These are phyloP conservation scores for Acanthosoma haemorrhoidale DNA, from an alignment of 2,888 invertebrate genomes.

Conservation along the genomic window DNA sequence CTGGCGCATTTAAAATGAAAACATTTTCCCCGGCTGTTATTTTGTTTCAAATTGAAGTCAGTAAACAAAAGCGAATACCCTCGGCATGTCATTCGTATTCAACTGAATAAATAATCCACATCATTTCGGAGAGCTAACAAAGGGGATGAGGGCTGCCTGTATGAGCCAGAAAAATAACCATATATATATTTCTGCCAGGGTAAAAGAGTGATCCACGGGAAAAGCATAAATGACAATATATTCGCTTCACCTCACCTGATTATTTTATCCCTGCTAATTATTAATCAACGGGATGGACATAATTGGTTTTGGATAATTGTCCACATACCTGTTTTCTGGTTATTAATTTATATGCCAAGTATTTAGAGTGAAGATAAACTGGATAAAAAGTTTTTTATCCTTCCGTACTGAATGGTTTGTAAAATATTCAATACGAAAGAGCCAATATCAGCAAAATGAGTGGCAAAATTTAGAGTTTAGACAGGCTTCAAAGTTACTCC, in stretches of 20 bases:
- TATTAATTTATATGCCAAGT: not conserved
- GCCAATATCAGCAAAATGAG: too few relatives aligned
- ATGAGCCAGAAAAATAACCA: slow-evolving; percentile 1
- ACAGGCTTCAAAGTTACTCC: too few relatives aligned
- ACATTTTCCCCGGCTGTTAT: slow-evolving; percentile 14
- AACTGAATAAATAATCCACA: slow-evolving; percentile 27
- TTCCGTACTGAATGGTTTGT: not conserved
- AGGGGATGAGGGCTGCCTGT: slow-evolving; percentile 14
- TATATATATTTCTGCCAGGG: not conserved
- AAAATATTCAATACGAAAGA: too few relatives aligned
- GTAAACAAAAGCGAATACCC: slow-evolving; percentile 22
- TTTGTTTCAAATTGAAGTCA: slow-evolving; percentile 25
- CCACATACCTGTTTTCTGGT: too few relatives aligned
- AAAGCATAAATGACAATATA: not conserved
- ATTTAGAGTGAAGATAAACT: not conserved
- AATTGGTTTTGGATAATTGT: not conserved
- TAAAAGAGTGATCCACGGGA: not conserved
- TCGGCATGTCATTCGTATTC: slow-evolving; percentile 19
- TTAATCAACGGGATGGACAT: not conserved
- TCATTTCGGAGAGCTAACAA: slow-evolving; percentile 21
- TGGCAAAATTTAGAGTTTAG: too few relatives aligned
- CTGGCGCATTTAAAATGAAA: not conserved
- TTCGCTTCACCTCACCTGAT: not conserved
- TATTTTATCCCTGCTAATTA: slow-evolving; percentile 7
- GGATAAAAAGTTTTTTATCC: not conserved